Conservation (phyloP, 2,888 invertebrate species). For the Chironomus tentans region DNA sequence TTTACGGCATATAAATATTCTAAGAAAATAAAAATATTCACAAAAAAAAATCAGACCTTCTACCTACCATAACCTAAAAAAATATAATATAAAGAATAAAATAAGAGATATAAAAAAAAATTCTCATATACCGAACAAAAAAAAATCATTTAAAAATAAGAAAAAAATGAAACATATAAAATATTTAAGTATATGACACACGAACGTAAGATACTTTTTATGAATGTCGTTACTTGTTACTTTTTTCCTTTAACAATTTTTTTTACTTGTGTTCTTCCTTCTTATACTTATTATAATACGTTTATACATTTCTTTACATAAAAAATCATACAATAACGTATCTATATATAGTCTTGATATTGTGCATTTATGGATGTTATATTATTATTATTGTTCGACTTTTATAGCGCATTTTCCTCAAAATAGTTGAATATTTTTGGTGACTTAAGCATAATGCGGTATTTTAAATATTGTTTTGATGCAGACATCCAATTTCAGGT, state of each 20-base stretch:
- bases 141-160: slow-evolving; percentile 29
- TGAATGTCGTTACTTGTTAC: slow-evolving; percentile 5
- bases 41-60: slow-evolving; percentile 24
- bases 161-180: slow-evolving; percentile 28
- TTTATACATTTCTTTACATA: neutral
- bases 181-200: slow-evolving; percentile 9
- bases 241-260: neutral
- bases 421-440: no score
- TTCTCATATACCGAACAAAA: slow-evolving; percentile 28
- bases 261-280: neutral
- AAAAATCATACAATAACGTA: no score
- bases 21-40: slow-evolving; percentile 28
- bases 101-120: slow-evolving; percentile 17
- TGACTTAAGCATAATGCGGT: no score
- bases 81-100: no score
- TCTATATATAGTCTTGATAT: no score
- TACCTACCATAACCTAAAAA: neutral
- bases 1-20: slow-evolving; percentile 33
- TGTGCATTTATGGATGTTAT: no score
- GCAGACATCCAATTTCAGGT: no score
- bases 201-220: slow-evolving; percentile 16
- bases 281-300: neutral
- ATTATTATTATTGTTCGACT: no score
- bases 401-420: no score
- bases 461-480: no score